These are phyloP conservation scores for Apostichopus parvimensis DNA, from an alignment of 35 echinoderm and acorn worm genomes.

Conservation along the genomic window DNA sequence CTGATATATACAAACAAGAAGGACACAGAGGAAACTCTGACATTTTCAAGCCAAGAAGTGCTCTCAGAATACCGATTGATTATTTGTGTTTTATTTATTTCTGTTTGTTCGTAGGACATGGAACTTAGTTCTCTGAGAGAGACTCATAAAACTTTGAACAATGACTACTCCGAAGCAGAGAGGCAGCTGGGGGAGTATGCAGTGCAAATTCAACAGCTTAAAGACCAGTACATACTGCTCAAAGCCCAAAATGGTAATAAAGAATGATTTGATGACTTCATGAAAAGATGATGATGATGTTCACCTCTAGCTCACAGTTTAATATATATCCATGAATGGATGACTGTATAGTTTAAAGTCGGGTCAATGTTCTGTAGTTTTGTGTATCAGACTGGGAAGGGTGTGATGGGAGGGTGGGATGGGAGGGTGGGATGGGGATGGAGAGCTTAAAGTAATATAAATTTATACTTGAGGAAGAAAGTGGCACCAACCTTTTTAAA, in stretches of 20 bases:
- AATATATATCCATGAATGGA: neutral
- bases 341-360: neutral
- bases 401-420: no score
- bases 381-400: no score
- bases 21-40: no score
- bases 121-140: conserved; percentile 70
- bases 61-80: no score
- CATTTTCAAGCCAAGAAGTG: no score
- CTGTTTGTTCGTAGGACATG: conserved; percentile 60
- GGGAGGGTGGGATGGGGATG: no score
- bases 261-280: neutral
- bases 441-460: no score
- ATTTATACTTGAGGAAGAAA: no score
- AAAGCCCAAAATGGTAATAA: conserved; percentile 91
- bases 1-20: no score
- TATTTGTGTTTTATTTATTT: no score
- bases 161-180: conserved; percentile 64
- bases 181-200: conserved; percentile 73
- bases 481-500: no score
- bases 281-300: neutral
- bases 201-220: conserved; percentile 92
- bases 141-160: conserved; percentile 57
- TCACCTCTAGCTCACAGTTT: neutral
- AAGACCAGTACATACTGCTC: conserved; percentile 87
- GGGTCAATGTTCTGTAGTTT: neutral